Evolutionary conservation across 2,797 vertebrate genomes (phyloP).

Genomic region (Anolis apletophallus): DNA sequence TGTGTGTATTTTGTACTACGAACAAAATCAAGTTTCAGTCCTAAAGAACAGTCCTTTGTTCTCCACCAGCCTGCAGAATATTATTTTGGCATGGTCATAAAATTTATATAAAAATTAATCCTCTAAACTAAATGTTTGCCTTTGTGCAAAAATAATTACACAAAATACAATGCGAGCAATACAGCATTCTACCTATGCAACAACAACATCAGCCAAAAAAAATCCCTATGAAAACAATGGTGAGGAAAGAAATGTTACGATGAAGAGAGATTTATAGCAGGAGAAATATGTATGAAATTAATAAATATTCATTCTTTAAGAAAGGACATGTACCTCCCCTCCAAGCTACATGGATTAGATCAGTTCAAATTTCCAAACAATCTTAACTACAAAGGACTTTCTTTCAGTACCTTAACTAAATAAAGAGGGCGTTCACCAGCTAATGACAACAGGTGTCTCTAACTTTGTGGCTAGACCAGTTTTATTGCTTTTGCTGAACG

Average conservation of each 20-base stretch:
- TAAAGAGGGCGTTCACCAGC: conserved; percentile 90
- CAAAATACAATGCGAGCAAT: conserved; percentile 82
- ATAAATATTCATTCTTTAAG: conserved; percentile 82
- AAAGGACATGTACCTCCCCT: conserved; percentile 74
- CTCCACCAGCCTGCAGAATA: conserved; percentile 91
- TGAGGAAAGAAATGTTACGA: conserved; percentile 66
- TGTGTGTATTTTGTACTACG: conserved; percentile 86
- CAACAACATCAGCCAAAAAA: conserved; percentile 51
- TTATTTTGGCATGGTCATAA: conserved; percentile 92
- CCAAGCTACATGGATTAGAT: conserved; percentile 77
- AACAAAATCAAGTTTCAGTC: conserved; percentile 99
- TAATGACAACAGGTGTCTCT: conserved; percentile 71
- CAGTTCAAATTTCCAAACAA: conserved; percentile 79
- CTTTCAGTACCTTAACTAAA: conserved; percentile 85
- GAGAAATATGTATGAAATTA: conserved; percentile 81
- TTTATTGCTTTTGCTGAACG: conserved; percentile 74
- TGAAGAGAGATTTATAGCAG: conserved; percentile 78
- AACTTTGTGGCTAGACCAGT: conserved; percentile 74
- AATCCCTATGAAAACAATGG: conserved; percentile 53
- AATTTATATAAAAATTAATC: conserved; percentile 86
- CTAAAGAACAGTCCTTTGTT: conserved; percentile 93
- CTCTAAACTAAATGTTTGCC: conserved; percentile 85
- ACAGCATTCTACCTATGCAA: conserved; percentile 82
- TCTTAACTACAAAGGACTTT: conserved; percentile 77
- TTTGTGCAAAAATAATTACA: conserved; percentile 85